Conservation (phyloP, 1,140 invertebrate species). For the Penaeus japonicus region DNA sequence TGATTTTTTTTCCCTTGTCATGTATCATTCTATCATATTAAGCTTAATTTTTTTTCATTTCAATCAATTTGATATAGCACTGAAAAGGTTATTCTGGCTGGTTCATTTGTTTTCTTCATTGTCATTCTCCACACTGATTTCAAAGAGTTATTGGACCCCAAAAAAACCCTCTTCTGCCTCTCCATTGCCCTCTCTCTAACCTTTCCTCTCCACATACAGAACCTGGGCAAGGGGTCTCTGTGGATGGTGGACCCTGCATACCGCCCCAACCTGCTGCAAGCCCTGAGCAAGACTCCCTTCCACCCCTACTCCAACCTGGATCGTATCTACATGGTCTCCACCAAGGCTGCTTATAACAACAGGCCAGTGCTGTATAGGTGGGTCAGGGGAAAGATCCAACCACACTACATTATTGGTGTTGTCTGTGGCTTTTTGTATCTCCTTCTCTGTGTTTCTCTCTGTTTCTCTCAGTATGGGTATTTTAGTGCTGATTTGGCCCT, state of each 20-base stretch:
- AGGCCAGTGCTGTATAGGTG: constrained; percentile 31
- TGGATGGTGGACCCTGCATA: constrained; percentile 94
- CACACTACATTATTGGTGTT: background rate
- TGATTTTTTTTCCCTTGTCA: background rate
- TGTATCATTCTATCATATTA: no score
- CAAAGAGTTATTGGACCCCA: background rate
- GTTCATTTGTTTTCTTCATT: no score
- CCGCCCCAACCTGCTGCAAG: constrained; percentile 84
- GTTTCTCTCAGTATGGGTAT: background rate
- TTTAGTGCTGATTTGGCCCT: background rate
- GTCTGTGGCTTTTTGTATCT: no score
- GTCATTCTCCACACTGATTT: no score
- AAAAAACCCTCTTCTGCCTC: background rate
- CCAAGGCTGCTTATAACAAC: constrained; percentile 39
- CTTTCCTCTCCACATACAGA: constrained; percentile 67
- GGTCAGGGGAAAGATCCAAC: constrained; percentile 7
- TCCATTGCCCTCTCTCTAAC: background rate
- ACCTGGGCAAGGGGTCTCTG: constrained; percentile 90
- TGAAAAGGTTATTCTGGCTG: no score
- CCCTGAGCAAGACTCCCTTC: constrained; percentile 82
- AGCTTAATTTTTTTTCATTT: no score
- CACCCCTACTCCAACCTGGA: constrained; percentile 73
- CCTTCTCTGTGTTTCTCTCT: no score
- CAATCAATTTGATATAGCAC: no score
- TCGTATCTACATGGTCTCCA: constrained; percentile 62